phyloP scores from a whole-genome alignment of 2,888 invertebrate species.

The Dichetophora obliterata region DNA sequence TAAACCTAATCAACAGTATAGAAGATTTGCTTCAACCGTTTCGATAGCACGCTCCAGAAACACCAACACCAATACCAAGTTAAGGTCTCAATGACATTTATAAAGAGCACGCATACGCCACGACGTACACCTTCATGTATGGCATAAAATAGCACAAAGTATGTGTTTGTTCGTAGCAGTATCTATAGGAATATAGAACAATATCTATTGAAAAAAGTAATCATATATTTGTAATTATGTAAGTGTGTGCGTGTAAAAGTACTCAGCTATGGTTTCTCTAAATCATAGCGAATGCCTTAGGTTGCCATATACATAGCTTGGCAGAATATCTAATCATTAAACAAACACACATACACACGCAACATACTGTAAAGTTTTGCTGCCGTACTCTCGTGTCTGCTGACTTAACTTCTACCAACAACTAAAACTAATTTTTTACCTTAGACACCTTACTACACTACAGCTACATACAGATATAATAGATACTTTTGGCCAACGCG shows the following conservation, averaged over 20 bases:
- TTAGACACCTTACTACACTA: neutral
- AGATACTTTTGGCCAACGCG: neutral
- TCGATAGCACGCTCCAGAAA: neutral
- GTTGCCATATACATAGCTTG: neutral
- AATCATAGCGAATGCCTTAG: neutral
- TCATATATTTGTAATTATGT: neutral
- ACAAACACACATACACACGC: neutral
- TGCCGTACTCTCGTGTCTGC: neutral
- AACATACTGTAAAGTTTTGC: neutral
- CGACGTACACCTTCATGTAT: slow-evolving; percentile 50
- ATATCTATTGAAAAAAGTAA: neutral
- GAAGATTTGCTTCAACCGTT: too few relatives aligned
- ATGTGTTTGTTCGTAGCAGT: neutral
- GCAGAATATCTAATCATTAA: neutral
- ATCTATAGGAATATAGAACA: too few relatives aligned
- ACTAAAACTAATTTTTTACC: neutral
- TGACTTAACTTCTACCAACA: neutral
- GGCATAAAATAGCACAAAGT: neutral
- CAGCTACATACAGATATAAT: neutral
- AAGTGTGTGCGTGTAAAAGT: neutral
- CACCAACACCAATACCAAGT: neutral
- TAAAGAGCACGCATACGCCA: slow-evolving; percentile 60
- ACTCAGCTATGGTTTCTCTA: neutral
- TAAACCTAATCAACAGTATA: too few relatives aligned
- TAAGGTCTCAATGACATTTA: neutral